phyloP scores from a whole-genome alignment of 2,113 vertebrate genomes.

The Callorhinus ursinus region DNA sequence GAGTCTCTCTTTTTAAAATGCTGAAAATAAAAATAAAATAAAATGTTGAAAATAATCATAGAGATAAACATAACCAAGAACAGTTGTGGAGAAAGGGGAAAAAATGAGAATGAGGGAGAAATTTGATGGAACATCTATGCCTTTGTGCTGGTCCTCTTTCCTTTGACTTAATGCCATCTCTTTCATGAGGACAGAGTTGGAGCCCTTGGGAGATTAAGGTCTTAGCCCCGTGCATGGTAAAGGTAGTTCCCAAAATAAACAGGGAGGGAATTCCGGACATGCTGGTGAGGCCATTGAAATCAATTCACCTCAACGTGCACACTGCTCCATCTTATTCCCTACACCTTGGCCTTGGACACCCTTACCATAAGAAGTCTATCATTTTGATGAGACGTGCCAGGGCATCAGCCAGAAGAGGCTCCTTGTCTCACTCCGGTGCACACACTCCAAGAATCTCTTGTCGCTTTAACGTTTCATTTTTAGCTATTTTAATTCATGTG shows the following conservation, averaged over 20 bases:
- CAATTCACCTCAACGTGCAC: neutral
- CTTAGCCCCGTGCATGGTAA: neutral
- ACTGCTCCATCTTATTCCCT: neutral
- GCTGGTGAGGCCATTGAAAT: neutral
- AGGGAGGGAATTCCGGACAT: neutral
- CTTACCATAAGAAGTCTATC: neutral
- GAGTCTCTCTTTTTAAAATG: neutral
- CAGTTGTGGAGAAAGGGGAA: neutral
- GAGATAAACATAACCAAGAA: neutral
- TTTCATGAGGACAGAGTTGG: neutral
- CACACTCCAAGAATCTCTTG: neutral
- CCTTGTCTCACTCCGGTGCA: neutral
- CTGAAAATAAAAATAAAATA: neutral
- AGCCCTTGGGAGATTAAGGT: neutral
- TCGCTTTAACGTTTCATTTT: neutral
- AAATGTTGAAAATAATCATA: neutral
- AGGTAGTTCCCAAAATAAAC: neutral
- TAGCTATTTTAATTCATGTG: neutral
- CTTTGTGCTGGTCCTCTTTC: neutral
- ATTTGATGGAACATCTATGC: accelerated
- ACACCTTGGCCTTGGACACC: neutral
- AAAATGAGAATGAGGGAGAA: neutral
- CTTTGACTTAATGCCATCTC: neutral
- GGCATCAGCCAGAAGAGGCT: neutral
- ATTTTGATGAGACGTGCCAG: neutral